Base-by-base conservation (phyloP, 2,113 vertebrate genomes). In the Nothoprocta pentlandii region DNA sequence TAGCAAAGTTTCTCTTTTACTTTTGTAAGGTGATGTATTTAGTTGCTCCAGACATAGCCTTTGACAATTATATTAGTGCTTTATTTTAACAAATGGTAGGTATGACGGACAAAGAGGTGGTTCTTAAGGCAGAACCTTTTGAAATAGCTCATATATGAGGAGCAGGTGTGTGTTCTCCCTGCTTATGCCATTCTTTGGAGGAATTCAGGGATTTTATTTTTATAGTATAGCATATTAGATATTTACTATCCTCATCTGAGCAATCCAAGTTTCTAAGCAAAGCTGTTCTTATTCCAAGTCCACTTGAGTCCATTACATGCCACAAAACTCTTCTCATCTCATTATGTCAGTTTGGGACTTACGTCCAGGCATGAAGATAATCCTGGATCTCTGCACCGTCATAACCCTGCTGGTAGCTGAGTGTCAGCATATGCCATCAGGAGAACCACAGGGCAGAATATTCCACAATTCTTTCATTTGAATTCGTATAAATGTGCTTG, bases 161-260 rank as follows among this genome's bases (percentile, higher is more conserved):
- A 14, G 36, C 67, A 74, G 42, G 32, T 32, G 9, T 12, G 21
- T 1, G 4, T 22, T 78, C 15, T 67, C 32, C 49, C 63, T 74
- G 28, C 13, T 69, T 0, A 0, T 54, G 49, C n/a, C 28, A 39
- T 32, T 73, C 53, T 30, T 47, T 32, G 23, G 30, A 20, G 2
- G 34, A 61, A 22, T 9, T 49, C 62, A 30, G 32, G 22, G 9
- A 22, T 0, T 42, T 83, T 73, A 2, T 0, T 39, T 76, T 67
- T 3, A 0, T 16, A 20, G 32, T 5, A 1, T 30, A 42, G 39
- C 21, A 69, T 25, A 16, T 36, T 46, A 49, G 10, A 36, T n/a
- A 47, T 23, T 70, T 34, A 32, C 34, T 15, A 15, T 68, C 22
- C 22, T 49, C 46, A 34, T 34, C 21, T 49, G 20, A n/a, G 32